Conservation (phyloP, 2,888 invertebrate genomes). For the Helicoverpa assulta region DNA sequence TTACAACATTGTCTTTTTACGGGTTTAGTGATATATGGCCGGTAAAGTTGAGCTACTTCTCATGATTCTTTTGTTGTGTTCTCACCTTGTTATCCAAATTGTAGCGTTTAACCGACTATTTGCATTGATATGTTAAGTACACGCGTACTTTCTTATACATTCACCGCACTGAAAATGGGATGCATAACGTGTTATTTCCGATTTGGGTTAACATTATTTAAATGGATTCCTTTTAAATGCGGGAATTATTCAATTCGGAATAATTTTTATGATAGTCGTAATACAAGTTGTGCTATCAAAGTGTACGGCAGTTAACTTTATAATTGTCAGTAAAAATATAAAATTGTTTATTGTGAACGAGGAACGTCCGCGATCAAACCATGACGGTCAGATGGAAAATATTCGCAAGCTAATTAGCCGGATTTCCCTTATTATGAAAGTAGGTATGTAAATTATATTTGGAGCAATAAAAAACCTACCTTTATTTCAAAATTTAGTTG, state of each 20-base stretch:
- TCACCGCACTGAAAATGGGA: constrained; percentile 19
- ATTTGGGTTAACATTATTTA: constrained; percentile 64
- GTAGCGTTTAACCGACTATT: constrained; percentile 40
- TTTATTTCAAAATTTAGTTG: constrained; percentile 34
- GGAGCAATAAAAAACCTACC: constrained; percentile 58
- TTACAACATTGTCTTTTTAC: constrained; percentile 72
- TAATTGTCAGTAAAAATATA: constrained; percentile 67
- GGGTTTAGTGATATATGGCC: constrained; percentile 67
- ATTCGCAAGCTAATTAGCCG: constrained; percentile 74
- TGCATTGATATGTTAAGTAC: constrained; percentile 44
- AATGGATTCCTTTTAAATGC: constrained; percentile 65
- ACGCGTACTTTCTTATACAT: constrained; percentile 45
- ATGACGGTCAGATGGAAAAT: constrained; percentile 69
- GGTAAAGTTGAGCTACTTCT: constrained; percentile 56
- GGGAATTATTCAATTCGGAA: constrained; percentile 64
- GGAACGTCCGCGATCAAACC: constrained; percentile 54
- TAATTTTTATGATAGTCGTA: constrained; percentile 59
- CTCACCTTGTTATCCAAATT: constrained; percentile 49
- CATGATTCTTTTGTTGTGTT: constrained; percentile 56
- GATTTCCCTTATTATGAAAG: constrained; percentile 73
- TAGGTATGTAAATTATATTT: constrained; percentile 70
- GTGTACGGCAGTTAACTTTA: constrained; percentile 63
- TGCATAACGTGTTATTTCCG: constrained; percentile 43
- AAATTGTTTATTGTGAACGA: constrained; percentile 60
- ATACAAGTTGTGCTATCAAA: constrained; percentile 62